Evolutionary conservation across 2,113 vertebrate species (phyloP).

Genomic region (Lamprologus tigripictilis): DNA sequence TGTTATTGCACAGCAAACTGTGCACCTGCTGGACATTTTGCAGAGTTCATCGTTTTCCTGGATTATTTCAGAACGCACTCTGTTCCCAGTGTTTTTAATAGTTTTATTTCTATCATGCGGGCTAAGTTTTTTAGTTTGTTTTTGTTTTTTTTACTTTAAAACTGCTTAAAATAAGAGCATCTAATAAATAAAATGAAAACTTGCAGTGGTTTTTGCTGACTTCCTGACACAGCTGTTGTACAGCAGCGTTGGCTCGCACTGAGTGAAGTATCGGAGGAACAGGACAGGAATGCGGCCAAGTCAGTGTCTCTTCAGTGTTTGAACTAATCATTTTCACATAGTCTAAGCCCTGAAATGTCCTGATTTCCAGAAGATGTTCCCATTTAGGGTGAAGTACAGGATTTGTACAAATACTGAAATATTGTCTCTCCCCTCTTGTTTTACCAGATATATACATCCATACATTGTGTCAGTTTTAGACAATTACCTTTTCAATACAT

Average conservation of each 20-base stretch:
- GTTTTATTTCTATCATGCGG: not conserved
- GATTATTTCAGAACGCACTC: not conserved
- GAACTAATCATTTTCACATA: not conserved
- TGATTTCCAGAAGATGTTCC: not conserved
- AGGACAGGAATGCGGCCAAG: not conserved
- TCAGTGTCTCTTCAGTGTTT: not conserved
- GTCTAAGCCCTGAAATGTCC: not conserved
- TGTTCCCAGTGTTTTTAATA: not conserved
- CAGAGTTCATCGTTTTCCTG: not conserved
- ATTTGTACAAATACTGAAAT: not conserved
- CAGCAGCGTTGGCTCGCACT: not conserved
- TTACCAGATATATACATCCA: not conserved
- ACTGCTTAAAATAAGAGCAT: not conserved
- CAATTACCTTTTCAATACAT: not conserved
- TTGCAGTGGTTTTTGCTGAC: not conserved
- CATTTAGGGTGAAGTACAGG: not conserved
- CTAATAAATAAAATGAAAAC: not conserved
- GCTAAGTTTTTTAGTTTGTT: not conserved
- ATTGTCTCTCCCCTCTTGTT: not conserved
- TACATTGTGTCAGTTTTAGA: not conserved
- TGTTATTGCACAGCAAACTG: not conserved
- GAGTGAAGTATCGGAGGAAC: not conserved
- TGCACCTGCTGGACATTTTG: not conserved
- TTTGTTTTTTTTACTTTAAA: not conserved
- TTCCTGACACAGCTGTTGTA: not conserved